These are phyloP conservation scores for Phataginus tricuspis DNA, from an alignment of 2,797 vertebrate species.

Conservation along the genomic window DNA sequence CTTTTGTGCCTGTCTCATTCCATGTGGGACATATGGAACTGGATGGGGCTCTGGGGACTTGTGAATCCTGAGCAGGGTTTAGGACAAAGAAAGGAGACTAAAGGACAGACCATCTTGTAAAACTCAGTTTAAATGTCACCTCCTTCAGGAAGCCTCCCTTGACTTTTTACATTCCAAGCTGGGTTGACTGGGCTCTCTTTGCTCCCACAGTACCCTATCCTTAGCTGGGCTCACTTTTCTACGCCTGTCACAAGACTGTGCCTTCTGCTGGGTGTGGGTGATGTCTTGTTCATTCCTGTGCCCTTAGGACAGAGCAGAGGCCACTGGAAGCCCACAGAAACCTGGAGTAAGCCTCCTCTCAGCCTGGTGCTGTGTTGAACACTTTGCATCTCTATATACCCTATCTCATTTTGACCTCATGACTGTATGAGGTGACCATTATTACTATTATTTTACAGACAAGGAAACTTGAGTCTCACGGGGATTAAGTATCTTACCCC, in stretches of 20 bases:
- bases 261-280: background rate
- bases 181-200: background rate
- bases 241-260: background rate
- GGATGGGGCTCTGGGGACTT: background rate
- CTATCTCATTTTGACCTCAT: background rate
- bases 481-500: background rate
- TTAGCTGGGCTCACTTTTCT: background rate
- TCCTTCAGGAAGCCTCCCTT: conserved; percentile 13
- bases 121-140: background rate
- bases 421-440: background rate
- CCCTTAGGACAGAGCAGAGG: background rate
- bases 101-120: background rate
- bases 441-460: background rate
- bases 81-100: background rate
- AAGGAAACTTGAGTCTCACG: background rate
- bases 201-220: background rate
- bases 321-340: background rate
- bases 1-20: background rate
- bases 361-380: background rate
- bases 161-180: background rate
- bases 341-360: background rate
- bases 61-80: background rate
- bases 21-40: background rate
- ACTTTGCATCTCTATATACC: background rate
- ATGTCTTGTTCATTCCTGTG: background rate